These are phyloP conservation scores for Harpegnathos saltator DNA, from an alignment of 1,140 invertebrate species.

Conservation along the genomic window DNA sequence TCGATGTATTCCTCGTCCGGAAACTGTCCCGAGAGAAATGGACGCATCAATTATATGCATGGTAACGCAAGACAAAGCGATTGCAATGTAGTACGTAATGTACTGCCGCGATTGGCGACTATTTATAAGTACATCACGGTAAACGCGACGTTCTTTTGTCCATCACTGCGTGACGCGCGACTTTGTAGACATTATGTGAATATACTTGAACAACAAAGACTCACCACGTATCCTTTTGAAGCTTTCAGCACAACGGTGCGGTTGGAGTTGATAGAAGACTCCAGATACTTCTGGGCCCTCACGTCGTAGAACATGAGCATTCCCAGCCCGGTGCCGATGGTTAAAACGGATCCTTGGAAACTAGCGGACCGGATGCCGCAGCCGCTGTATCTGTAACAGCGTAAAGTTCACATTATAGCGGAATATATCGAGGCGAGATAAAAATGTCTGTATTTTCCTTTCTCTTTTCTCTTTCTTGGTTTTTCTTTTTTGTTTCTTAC, in stretches of 20 bases:
- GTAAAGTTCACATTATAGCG: neutral
- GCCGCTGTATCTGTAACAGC: slow-evolving; percentile 91
- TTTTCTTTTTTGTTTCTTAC: slow-evolving; percentile 59
- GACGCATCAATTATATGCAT: slow-evolving; percentile 40
- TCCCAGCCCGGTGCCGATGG: slow-evolving; percentile 96
- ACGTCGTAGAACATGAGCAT: slow-evolving; percentile 97
- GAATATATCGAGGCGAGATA: neutral
- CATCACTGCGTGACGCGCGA: no score
- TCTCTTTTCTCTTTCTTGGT: no score
- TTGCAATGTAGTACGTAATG: slow-evolving; percentile 37
- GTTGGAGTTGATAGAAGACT: slow-evolving; percentile 95
- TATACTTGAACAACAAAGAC: no score
- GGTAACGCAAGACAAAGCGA: no score
- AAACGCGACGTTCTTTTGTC: no score
- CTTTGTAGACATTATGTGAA: no score
- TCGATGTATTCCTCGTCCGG: slow-evolving; percentile 93
- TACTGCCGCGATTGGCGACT: neutral
- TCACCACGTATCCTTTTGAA: slow-evolving; percentile 96
- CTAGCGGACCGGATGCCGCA: slow-evolving; percentile 95
- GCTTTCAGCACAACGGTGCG: slow-evolving; percentile 95
- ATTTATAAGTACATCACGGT: no score
- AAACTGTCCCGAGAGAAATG: slow-evolving; percentile 86
- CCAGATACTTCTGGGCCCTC: slow-evolving; percentile 95
- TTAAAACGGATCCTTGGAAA: slow-evolving; percentile 95
- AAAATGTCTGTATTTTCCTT: neutral